Evolutionary conservation across 2,113 vertebrate genomes (phyloP).

Genomic region (Puntigrus tetrazona): DNA sequence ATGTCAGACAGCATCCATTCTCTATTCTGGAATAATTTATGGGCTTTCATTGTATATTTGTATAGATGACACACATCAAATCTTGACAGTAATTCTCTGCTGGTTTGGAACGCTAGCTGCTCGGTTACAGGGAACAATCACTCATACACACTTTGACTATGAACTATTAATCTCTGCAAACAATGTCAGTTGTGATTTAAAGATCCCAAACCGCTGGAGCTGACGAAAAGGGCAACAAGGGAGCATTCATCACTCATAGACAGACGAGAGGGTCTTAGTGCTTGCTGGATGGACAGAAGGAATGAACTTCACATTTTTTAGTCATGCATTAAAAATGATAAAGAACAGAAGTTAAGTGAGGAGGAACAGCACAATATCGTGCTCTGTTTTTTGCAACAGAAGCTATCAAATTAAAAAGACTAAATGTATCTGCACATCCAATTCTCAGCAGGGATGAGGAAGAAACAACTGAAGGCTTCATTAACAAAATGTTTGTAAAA

Average conservation of each 20-base stretch:
- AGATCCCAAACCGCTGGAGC: slow-evolving; percentile 20
- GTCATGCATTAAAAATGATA: not conserved
- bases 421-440: not conserved
- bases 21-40: not conserved
- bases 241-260: slow-evolving; percentile 12
- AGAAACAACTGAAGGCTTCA: not conserved
- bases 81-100: slow-evolving; percentile 29
- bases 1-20: not conserved
- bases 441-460: not conserved
- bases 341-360: not conserved
- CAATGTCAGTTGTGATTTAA: slow-evolving; percentile 43
- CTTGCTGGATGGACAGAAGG: not conserved
- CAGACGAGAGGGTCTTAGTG: not conserved
- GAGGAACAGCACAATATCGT: not conserved
- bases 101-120: not conserved
- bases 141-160: slow-evolving; percentile 2
- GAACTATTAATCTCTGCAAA: slow-evolving; percentile 39
- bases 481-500: not conserved
- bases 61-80: slow-evolving; percentile 8
- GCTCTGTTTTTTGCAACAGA: not conserved
- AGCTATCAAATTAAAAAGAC: not conserved
- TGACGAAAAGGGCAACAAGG: not conserved
- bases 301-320: not conserved
- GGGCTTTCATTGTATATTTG: slow-evolving; percentile 18
- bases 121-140: slow-evolving; percentile 1